A percentile compares a stretch with the other conserved stretches of the same genome.
Conservation (phyloP, 1,140 invertebrate genomes). For the Triops longicaudatus region DNA sequence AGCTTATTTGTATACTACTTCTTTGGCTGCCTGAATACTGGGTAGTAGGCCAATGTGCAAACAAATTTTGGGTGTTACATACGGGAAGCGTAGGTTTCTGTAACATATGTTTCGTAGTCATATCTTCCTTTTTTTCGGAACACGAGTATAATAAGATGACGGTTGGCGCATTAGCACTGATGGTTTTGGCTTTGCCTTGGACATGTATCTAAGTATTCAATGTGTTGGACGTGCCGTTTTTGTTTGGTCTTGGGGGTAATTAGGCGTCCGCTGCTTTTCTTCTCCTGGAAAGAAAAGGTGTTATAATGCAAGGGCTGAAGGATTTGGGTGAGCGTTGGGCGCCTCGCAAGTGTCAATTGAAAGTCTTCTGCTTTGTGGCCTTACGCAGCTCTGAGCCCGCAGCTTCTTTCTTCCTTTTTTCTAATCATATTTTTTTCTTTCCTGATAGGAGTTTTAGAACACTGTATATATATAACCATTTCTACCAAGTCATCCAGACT, state of each 20-base stretch:
- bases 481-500: conserved; percentile 14
- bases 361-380: background rate
- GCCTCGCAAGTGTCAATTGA: background rate
- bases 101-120: no score
- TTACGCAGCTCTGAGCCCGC: background rate
- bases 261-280: background rate
- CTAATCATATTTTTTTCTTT: background rate
- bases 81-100: no score
- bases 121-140: no score
- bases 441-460: background rate
- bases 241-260: conserved; percentile 1
- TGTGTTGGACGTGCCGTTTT: background rate
- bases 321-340: background rate
- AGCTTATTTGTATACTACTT: no score
- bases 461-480: background rate
- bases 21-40: no score
- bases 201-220: background rate
- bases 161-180: no score
- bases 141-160: no score
- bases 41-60: no score
- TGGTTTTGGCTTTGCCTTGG: background rate
- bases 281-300: background rate
- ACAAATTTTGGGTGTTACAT: no score
- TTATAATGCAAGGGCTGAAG: conserved; percentile 3
- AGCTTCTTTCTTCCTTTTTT: background rate